Base-by-base conservation (phyloP, 2,113 vertebrate species). In the Nothobranchius furzeri region DNA sequence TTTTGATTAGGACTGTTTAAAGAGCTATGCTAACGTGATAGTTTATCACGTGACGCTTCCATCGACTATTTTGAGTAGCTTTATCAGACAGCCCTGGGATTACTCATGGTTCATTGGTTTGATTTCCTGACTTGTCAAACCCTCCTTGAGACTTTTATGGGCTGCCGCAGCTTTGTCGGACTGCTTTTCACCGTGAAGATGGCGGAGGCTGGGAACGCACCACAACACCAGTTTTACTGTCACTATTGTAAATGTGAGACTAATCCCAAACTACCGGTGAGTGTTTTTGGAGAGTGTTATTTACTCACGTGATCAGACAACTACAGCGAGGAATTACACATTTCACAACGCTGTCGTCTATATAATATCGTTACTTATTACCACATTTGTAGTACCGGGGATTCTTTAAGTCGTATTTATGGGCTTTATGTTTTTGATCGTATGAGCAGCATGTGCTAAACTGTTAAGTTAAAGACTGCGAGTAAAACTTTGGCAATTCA, bases 201-300 rank as follows among this genome's bases (percentile, higher is more conserved):
- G 95, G 95, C 94, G 94, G 95, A 95, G 95, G 93, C 94, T 80
- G 93, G 94, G 9, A 89, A 92, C n/a, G 89, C 93, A 56, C 80
- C 93, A 75, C 92, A 93, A 60, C 94, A 93, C 86, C 94, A 95
- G 3, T 98, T 96, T 84, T 98, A 95, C 92, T 98, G 95, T 86
- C 94, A 96, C 90, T 94, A 94, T 88, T 98, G 96, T 87, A 95
- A 96, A 90, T 87, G 93, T 80, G 95, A 97, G 90, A 95, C 95
- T 68, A 92, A 88, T 83, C 95, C 95, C 68, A 95, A 95, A 84
- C 90, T 98, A 64, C 95, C 95, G 95, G 96, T 96, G 88, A 96
- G 96, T 88, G 42, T 13, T 53, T 63, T 66, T 30, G 49, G 35
- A 45, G 40, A 45, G 24, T 51, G 46, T 61, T 45, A 70, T 30